Conservation (phyloP, 1,140 invertebrate genomes). For the Potamilus streckersoni region DNA sequence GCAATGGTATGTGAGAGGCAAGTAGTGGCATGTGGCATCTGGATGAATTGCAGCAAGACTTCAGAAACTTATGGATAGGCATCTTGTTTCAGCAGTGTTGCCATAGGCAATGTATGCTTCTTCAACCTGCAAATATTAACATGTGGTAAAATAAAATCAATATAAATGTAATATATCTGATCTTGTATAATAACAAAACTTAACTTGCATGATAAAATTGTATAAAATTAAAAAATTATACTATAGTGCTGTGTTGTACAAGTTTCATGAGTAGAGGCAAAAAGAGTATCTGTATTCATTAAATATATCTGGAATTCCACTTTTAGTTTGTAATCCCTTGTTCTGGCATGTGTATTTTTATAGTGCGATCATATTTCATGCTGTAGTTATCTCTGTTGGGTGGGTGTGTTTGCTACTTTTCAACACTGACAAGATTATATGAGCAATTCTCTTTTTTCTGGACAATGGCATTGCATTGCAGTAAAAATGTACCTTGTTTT, state of each 20-base stretch:
- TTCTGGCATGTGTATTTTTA: too few species aligned
- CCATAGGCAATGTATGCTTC: constrained; percentile 24
- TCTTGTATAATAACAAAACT: constrained; percentile 2
- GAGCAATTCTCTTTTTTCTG: too few species aligned
- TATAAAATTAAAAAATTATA: neutral
- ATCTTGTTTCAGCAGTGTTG: constrained; percentile 30
- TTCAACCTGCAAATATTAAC: constrained; percentile 17
- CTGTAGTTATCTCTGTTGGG: too few species aligned
- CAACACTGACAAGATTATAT: too few species aligned
- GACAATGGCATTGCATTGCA: too few species aligned
- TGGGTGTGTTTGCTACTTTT: too few species aligned
- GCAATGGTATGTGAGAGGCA: constrained; percentile 11
- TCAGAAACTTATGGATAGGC: constrained; percentile 19
- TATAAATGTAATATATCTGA: neutral
- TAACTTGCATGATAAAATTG: neutral
- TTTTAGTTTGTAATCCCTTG: too few species aligned
- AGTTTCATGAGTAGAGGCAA: constrained; percentile 1
- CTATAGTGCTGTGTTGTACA: neutral
- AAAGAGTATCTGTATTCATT: neutral
- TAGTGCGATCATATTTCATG: too few species aligned
- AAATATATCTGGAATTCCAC: too few species aligned
- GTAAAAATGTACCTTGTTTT: neutral
- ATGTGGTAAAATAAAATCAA: neutral
- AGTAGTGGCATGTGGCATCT: constrained; percentile 17
- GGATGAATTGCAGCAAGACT: constrained; percentile 30